Evolutionary conservation across 2,888 invertebrate species (phyloP).

Genomic region (Hypercompe scribonia): DNA sequence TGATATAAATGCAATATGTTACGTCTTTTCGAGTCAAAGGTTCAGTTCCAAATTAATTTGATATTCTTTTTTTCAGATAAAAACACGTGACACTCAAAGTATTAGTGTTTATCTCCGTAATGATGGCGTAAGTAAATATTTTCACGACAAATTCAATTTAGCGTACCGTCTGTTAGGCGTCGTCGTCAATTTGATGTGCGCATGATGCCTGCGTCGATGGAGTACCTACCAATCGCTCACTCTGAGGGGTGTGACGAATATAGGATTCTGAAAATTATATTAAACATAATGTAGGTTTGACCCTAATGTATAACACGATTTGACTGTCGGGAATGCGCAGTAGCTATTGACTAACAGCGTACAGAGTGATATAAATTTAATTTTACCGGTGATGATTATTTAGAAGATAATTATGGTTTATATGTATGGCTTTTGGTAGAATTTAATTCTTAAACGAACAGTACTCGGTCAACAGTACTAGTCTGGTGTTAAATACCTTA

Average conservation of each 20-base stretch:
- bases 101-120: constrained; percentile 30
- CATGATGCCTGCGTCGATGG: constrained; percentile 19
- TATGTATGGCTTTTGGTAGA: background rate
- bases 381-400: background rate
- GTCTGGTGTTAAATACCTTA: too few species aligned
- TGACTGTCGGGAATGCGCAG: background rate
- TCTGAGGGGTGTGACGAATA: constrained; percentile 13
- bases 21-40: constrained; percentile 2
- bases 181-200: constrained; percentile 35
- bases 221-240: constrained; percentile 21
- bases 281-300: constrained; percentile 7
- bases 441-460: background rate
- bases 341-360: background rate
- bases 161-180: constrained; percentile 23
- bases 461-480: too few species aligned
- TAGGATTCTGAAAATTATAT: background rate
- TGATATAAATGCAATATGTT: constrained; percentile 13
- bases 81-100: constrained; percentile 11
- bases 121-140: constrained; percentile 32
- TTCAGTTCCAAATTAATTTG: constrained; percentile 13
- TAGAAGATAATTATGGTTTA: too few species aligned
- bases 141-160: constrained; percentile 38
- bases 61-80: constrained; percentile 13
- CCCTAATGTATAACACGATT: constrained; percentile 1
- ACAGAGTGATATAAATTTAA: background rate